Base-by-base conservation (phyloP, 2,113 vertebrate species). In the Australoheros scitulus region DNA sequence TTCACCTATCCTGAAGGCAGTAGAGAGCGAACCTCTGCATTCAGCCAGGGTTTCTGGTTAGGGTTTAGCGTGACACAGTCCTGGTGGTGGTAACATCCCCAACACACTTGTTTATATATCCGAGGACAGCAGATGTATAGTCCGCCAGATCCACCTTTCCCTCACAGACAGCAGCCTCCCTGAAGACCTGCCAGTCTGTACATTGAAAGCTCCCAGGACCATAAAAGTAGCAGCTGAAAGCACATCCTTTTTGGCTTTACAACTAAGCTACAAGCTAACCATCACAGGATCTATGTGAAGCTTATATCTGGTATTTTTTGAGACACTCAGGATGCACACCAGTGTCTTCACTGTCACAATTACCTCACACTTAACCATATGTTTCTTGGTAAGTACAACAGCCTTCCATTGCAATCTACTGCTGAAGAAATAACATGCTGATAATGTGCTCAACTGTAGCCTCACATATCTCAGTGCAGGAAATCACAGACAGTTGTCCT, bases 401-500 rank as follows among this genome's bases (percentile, higher is more conserved):
- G n/a, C 20, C 55, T 57, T 57, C n/a, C n/a, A 57, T 11, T 10
- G 55, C 52, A 76, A 52, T 14, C 57, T 77, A 15, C 72, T 57
- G 20, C n/a, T n/a, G 55, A 22, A 57, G 20, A 57, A 76, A 82
- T 75, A 76, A 47, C 34, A 41, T 64, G 61, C 58, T 75, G 85
- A 68, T 80, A 68, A 77, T 74, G 63, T 74, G 26, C 63, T 58
- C 52, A 57, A 74, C 57, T 80, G 79, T 36, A 60, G 41, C 79
- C 86, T 84, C 72, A 60, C 84, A 85, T 88, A 29, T 85, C 56
- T 65, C 81, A 32, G 80, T 22, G 82, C 86, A 88, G 83, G 84
- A 89, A 84, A 72, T 88, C 64, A 79, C 90, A 90, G 89, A 93
- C 89, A 89, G 79, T 87, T 87, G 86, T 94, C 89, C 87, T 91